These are phyloP conservation scores for Oikopleura dioica DNA, from an alignment of 23 tunicate species.

Conservation along the genomic window DNA sequence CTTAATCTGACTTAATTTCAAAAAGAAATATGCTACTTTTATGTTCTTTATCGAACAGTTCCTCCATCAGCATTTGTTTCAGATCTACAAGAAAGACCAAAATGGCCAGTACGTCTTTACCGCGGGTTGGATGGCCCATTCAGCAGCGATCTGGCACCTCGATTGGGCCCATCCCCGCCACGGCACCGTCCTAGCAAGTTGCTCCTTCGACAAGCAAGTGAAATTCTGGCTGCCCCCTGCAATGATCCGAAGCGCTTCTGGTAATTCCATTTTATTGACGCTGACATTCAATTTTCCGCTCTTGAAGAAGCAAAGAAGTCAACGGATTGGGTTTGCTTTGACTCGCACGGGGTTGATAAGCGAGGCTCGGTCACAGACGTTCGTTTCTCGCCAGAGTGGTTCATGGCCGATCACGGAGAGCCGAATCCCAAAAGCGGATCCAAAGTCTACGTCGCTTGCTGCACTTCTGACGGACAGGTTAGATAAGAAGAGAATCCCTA, in stretches of 20 bases:
- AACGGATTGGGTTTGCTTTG: neutral
- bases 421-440: neutral
- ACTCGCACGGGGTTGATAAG: neutral
- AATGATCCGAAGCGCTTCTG: neutral
- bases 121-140: neutral
- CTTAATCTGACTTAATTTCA: too few relatives aligned
- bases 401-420: neutral
- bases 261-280: neutral
- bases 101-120: neutral
- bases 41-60: too few relatives aligned
- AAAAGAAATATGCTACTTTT: too few relatives aligned
- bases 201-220: neutral
- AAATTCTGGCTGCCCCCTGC: neutral
- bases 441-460: slow-evolving; percentile 1
- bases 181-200: neutral
- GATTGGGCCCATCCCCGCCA: slow-evolving; percentile 12
- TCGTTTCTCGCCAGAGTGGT: neutral
- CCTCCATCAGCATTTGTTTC: too few relatives aligned
- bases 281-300: too few relatives aligned
- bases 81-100: neutral
- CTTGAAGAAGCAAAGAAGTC: too few relatives aligned
- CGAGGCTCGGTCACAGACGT: slow-evolving; percentile 6
- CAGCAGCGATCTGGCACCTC: slow-evolving; percentile 6
- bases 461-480: slow-evolving; percentile 12
- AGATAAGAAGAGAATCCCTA: too few relatives aligned